A percentile compares a stretch with the other conserved stretches of the same genome.
phyloP scores from a whole-genome alignment of 2,888 invertebrate species.

The Escarpia spicata region DNA sequence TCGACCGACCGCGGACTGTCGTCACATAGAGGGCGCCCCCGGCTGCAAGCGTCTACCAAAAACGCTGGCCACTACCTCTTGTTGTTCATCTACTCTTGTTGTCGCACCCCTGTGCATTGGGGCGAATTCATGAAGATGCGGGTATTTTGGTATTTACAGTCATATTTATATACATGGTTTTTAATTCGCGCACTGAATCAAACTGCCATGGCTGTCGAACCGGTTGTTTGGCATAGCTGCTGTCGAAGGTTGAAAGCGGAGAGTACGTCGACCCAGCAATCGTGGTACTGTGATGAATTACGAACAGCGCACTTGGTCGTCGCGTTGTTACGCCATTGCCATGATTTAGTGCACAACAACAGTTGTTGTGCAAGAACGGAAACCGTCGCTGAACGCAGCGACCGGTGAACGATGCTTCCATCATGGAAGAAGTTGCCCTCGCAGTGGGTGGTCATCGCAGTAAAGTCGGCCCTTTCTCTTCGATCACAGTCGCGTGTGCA shows the following conservation, averaged over 20 bases:
- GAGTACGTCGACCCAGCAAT: not conserved
- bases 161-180: constrained; percentile 6
- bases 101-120: not conserved
- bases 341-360: not conserved
- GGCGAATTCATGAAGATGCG: constrained; percentile 8
- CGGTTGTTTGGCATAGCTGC: not conserved
- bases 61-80: not conserved
- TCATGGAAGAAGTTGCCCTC: not conserved
- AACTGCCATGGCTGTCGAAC: not conserved
- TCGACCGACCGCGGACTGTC: not conserved
- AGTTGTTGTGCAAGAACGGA: not conserved
- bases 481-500: not conserved
- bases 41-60: constrained; percentile 4
- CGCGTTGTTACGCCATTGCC: not conserved
- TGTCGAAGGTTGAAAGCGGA: not conserved
- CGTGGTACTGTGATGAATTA: not conserved
- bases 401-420: not conserved
- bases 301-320: not conserved
- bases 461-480: not conserved
- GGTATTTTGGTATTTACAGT: constrained; percentile 7
- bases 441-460: not conserved
- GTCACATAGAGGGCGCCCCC: not conserved
- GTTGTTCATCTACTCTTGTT: constrained; percentile 1
- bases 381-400: not conserved
- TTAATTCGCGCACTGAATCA: not conserved